Percentiles rank a stretch among this genome's conserved stretches.
Conservation (phyloP, 2,888 invertebrate species). For the Diabrotica balteata region DNA sequence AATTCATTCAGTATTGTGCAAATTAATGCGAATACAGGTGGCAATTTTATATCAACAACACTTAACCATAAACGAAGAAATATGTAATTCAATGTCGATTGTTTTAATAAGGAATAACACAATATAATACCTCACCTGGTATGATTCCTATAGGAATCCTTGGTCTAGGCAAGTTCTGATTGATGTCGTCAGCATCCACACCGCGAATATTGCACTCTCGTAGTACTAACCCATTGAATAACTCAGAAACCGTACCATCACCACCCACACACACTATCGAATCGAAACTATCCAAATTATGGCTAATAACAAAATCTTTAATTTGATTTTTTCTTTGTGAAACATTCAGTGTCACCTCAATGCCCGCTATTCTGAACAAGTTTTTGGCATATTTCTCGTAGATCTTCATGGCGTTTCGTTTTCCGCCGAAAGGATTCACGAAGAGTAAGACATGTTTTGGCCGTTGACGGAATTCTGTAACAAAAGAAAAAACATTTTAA, state of each 20-base stretch:
- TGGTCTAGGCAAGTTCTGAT: conserved; percentile 62
- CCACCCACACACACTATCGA: conserved; percentile 85
- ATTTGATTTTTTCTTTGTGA: conserved; percentile 82
- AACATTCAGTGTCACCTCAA: conserved; percentile 71
- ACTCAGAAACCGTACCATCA: conserved; percentile 85
- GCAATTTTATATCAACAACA: too few relatives aligned
- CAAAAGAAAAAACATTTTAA: conserved; percentile 31
- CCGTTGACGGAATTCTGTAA: conserved; percentile 64
- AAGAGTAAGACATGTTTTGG: conserved; percentile 78
- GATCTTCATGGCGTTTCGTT: conserved; percentile 73
- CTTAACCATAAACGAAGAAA: too few relatives aligned
- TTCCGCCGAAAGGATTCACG: conserved; percentile 86
- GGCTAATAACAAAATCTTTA: conserved; percentile 69
- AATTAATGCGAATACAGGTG: too few relatives aligned
- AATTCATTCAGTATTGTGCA: too few relatives aligned
- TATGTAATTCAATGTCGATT: too few relatives aligned
- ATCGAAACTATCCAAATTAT: conserved; percentile 67
- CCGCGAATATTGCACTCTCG: conserved; percentile 64
- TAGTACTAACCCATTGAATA: conserved; percentile 75
- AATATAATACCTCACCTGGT: conserved; percentile 54
- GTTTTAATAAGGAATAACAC: too few relatives aligned
- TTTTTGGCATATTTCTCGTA: conserved; percentile 77
- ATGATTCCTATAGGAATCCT: conserved; percentile 69
- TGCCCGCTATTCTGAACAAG: conserved; percentile 69
- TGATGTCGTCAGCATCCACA: conserved; percentile 64